Conservation (phyloP, 2,888 invertebrate species). For the Melieria omissa region DNA sequence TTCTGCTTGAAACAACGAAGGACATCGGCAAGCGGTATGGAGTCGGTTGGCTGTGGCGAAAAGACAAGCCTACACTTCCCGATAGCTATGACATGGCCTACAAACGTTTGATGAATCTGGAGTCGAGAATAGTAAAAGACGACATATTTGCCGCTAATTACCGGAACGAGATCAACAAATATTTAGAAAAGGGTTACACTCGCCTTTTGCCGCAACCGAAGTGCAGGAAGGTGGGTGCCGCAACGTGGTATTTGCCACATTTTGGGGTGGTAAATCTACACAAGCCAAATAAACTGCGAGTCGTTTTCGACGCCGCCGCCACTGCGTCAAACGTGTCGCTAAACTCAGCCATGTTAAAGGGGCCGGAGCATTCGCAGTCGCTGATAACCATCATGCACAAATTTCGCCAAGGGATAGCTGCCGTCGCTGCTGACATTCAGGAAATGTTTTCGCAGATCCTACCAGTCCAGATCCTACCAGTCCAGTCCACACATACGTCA, state of each 20-base stretch:
- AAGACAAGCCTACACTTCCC: slow-evolving; percentile 24
- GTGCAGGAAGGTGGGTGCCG: background rate
- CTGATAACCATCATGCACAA: slow-evolving; percentile 51
- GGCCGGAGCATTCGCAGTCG: slow-evolving; percentile 50
- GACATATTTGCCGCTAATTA: slow-evolving; percentile 18
- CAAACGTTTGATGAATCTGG: slow-evolving; percentile 35
- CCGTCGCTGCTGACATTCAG: slow-evolving; percentile 52
- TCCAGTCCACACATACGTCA: background rate
- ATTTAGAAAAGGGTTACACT: background rate
- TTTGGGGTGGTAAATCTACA: slow-evolving; percentile 2
- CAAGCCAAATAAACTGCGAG: slow-evolving; percentile 37
- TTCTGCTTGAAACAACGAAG: slow-evolving; percentile 31
- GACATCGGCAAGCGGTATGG: slow-evolving; percentile 29
- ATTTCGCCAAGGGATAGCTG: slow-evolving; percentile 48
- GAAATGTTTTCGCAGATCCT: slow-evolving; percentile 60
- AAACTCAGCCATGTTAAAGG: slow-evolving; percentile 48
- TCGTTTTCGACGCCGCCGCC: slow-evolving; percentile 56
- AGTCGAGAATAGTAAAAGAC: slow-evolving; percentile 36
- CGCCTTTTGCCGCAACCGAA: background rate
- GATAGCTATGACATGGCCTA: slow-evolving; percentile 39
- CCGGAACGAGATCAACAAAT: background rate
- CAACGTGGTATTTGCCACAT: slow-evolving; percentile 15
- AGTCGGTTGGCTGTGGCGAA: slow-evolving; percentile 38
- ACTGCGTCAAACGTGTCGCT: slow-evolving; percentile 43
- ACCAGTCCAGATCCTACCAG: slow-evolving; percentile 8